Evolutionary conservation across 2,888 invertebrate genomes (phyloP).

Genomic region (Phengaris alcon): DNA sequence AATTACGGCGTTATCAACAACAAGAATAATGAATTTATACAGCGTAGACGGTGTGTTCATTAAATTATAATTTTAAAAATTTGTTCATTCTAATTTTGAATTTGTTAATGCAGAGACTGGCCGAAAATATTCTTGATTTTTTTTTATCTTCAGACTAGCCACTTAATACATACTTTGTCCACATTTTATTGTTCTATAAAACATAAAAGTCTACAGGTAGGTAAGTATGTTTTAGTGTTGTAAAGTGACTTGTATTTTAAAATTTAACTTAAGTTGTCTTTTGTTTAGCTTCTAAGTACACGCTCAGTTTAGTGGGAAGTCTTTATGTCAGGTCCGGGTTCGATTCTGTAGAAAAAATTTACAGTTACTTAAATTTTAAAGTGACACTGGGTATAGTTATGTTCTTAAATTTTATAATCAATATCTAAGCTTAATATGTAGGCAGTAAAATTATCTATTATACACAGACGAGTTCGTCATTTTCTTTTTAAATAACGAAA

Average conservation of each 20-base stretch:
- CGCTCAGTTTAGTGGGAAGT: neutral
- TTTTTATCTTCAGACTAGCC: neutral
- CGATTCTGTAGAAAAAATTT: neutral
- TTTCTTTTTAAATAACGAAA: too few species aligned
- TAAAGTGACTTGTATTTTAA: neutral
- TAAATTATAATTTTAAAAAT: neutral
- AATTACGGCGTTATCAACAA: conserved; percentile 12
- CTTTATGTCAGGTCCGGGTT: neutral
- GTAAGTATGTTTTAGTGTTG: neutral
- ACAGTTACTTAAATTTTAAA: neutral
- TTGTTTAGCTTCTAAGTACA: conserved; percentile 32
- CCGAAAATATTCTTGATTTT: neutral
- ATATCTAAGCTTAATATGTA: too few species aligned
- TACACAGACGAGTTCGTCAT: neutral
- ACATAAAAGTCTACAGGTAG: conserved; percentile 12
- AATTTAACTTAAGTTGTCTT: neutral
- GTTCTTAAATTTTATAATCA: neutral
- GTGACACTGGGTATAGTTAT: neutral
- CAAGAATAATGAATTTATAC: conserved; percentile 7
- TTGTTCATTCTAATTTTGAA: conserved; percentile 4
- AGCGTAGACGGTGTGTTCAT: neutral
- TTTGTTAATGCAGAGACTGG: neutral
- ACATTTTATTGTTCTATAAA: neutral
- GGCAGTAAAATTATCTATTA: neutral
- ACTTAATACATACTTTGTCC: neutral